phyloP scores from a whole-genome alignment of 2,113 vertebrate genomes.

The Nerophis lumbriciformis region DNA sequence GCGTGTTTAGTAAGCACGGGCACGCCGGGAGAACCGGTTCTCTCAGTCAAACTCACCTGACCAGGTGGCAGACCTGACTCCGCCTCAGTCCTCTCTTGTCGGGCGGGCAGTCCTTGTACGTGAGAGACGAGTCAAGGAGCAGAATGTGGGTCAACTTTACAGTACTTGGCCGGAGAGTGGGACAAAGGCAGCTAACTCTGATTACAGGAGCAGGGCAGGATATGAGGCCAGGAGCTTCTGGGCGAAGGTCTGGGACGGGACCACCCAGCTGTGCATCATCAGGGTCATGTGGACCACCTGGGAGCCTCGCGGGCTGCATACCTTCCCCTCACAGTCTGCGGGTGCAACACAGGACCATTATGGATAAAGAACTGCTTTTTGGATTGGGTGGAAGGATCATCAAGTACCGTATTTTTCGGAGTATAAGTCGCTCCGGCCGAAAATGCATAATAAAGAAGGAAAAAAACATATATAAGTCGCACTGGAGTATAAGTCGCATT shows the following conservation, averaged over 20 bases:
- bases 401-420: too few relatives aligned
- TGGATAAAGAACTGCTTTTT: not conserved
- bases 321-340: constrained; percentile 70
- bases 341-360: constrained; percentile 1
- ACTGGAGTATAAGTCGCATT: too few relatives aligned
- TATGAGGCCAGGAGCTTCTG: constrained; percentile 74
- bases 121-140: constrained; percentile 66
- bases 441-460: too few relatives aligned
- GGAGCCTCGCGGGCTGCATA: constrained; percentile 54
- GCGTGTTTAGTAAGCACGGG: constrained; percentile 50
- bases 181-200: constrained; percentile 52
- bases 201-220: constrained; percentile 58
- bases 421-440: too few relatives aligned
- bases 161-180: not conserved
- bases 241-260: constrained; percentile 70
- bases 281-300: constrained; percentile 74
- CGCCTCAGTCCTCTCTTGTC: constrained; percentile 65
- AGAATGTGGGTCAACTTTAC: not conserved
- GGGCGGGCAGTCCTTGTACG: constrained; percentile 70
- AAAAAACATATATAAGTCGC: too few relatives aligned
- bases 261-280: constrained; percentile 79
- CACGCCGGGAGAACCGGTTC: constrained; percentile 33
- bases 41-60: constrained; percentile 63
- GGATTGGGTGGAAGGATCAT: too few relatives aligned
- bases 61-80: constrained; percentile 70